Conservation (phyloP, 2,888 invertebrate species). For the Nebria salina region DNA sequence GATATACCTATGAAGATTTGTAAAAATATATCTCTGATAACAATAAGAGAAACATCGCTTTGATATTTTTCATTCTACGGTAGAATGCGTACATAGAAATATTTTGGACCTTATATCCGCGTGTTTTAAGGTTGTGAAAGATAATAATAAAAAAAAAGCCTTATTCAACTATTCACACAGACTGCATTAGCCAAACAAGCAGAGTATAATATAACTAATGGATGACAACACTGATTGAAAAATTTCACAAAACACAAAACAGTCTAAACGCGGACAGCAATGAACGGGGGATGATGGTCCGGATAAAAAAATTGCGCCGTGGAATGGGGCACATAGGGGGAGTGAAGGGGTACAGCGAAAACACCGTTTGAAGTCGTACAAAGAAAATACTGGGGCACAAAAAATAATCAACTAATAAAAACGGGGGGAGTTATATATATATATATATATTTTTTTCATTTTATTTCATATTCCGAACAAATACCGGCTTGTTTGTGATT, state of each 20-base stretch:
- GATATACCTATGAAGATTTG: neutral
- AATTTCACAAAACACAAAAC: slow-evolving; percentile 61
- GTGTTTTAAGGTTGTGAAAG: slow-evolving; percentile 12
- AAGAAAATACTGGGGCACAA: slow-evolving; percentile 41
- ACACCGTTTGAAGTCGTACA: slow-evolving; percentile 36
- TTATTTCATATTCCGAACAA: slow-evolving; percentile 17
- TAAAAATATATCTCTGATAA: slow-evolving; percentile 38
- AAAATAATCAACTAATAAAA: slow-evolving; percentile 47
- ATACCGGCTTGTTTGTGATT: slow-evolving; percentile 2
- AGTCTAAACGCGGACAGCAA: slow-evolving; percentile 51
- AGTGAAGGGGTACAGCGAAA: slow-evolving; percentile 18
- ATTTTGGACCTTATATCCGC: slow-evolving; percentile 8
- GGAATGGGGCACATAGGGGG: slow-evolving; percentile 45
- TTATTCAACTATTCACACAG: slow-evolving; percentile 58
- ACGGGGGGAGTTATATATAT: slow-evolving; percentile 21
- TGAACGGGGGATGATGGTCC: slow-evolving; percentile 42
- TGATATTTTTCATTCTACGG: slow-evolving; percentile 44
- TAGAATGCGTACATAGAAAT: slow-evolving; percentile 39
- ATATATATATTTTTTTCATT: slow-evolving; percentile 17
- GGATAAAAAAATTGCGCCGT: slow-evolving; percentile 23
- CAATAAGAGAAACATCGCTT: slow-evolving; percentile 24
- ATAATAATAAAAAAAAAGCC: slow-evolving; percentile 52
- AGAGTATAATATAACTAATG: slow-evolving; percentile 62
- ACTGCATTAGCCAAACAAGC: slow-evolving; percentile 61
- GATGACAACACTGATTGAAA: slow-evolving; percentile 63